A percentile compares a stretch with the other conserved stretches of the same genome.
Conservation (phyloP, 2,797 vertebrate species). For the Ficedula albicollis region DNA sequence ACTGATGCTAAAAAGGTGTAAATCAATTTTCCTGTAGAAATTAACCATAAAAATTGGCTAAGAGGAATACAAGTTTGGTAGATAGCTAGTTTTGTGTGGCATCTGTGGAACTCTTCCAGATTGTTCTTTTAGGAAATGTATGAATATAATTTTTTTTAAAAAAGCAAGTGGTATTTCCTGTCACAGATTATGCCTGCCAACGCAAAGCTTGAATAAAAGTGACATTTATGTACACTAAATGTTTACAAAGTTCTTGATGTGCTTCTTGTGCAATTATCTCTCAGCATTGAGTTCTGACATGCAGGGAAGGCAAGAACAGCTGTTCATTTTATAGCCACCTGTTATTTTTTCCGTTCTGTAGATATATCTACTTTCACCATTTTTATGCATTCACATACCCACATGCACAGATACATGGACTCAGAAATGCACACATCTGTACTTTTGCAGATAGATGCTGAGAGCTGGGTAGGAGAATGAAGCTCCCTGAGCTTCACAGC, state of each 20-base stretch:
- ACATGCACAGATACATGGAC: background rate
- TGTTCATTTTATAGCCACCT: slow-evolving; percentile 6
- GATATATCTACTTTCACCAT: background rate
- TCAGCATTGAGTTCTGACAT: background rate
- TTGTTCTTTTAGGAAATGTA: background rate
- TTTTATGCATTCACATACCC: background rate
- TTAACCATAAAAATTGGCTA: background rate
- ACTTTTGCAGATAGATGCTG: background rate
- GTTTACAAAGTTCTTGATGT: slow-evolving; percentile 35
- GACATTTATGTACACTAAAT: slow-evolving; percentile 26
- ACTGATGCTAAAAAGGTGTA: background rate
- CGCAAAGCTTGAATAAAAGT: slow-evolving; percentile 22
- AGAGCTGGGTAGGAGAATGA: background rate
- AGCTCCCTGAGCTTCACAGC: background rate
- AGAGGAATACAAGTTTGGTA: background rate
- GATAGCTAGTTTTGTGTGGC: background rate
- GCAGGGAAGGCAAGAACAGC: background rate
- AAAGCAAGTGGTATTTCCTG: background rate
- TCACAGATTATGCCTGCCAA: background rate
- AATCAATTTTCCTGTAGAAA: background rate
- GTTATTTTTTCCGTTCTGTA: background rate
- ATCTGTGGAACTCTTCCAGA: background rate
- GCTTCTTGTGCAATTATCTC: slow-evolving; percentile 36
- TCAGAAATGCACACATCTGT: background rate
- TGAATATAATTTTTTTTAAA: too few relatives aligned